phyloP scores from a whole-genome alignment of 1,140 invertebrate genomes.

The Drosophila repletoides region DNA sequence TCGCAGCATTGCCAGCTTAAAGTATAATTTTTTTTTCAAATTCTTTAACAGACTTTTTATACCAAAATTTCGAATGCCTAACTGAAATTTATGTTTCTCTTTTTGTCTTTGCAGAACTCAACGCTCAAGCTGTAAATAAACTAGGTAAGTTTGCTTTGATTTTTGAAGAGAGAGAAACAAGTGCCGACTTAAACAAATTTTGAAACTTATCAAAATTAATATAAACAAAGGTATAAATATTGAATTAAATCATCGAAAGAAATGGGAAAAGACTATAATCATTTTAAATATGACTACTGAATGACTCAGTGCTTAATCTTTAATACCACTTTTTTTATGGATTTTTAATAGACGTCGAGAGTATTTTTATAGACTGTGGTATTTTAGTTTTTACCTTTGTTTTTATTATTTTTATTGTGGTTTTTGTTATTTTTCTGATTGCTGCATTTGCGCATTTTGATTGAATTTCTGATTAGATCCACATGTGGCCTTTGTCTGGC shows the following conservation, averaged over 20 bases:
- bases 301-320: constrained; percentile 7
- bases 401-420: constrained; percentile 19
- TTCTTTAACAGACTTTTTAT: constrained; percentile 27
- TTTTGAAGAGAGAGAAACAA: constrained; percentile 50
- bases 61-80: background rate
- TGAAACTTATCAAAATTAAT: background rate
- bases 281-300: background rate
- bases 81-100: background rate
- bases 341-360: too few species aligned
- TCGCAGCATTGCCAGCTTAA: constrained; percentile 38
- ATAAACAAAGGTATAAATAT: background rate
- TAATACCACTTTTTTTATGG: too few species aligned
- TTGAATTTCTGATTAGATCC: constrained; percentile 74
- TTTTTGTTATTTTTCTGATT: constrained; percentile 37
- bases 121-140: background rate
- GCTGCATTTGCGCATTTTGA: constrained; percentile 56
- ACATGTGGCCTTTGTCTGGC: constrained; percentile 65
- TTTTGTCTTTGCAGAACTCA: constrained; percentile 3
- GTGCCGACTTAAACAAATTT: constrained; percentile 26
- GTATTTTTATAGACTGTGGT: too few species aligned
- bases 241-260: background rate
- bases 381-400: background rate
- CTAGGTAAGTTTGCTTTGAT: constrained; percentile 35
- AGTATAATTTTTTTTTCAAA: constrained; percentile 26
- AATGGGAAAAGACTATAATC: background rate